Percentiles rank a stretch among this genome's conserved stretches.
These are phyloP conservation scores for Brachionus sp. DNA, from an alignment of 1,140 invertebrate species.

Conservation along the genomic window DNA sequence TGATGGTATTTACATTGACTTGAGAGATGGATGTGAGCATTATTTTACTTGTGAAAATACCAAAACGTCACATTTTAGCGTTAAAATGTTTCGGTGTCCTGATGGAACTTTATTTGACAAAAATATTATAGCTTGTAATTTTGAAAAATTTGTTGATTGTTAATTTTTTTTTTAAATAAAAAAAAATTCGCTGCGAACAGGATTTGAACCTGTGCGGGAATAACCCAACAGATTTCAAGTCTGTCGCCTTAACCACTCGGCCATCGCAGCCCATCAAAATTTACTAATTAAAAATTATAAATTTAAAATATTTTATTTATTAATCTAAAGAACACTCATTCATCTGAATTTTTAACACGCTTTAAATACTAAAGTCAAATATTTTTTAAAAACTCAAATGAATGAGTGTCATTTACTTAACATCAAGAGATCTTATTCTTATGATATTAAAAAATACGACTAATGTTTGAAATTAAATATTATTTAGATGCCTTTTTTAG, in stretches of 20 bases:
- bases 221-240: constrained; percentile 6
- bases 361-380: too few species aligned
- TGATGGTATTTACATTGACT: not conserved
- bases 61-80: not conserved
- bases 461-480: too few species aligned
- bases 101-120: constrained; percentile 16
- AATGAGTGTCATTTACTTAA: too few species aligned
- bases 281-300: too few species aligned
- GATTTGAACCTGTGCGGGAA: constrained; percentile 3
- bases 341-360: too few species aligned
- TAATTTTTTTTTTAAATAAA: not conserved
- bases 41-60: constrained; percentile 5
- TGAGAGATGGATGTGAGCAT: not conserved
- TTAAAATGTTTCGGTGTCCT: not conserved
- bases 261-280: not conserved
- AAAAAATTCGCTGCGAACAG: constrained; percentile 24
- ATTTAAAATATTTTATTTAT: too few species aligned
- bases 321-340: too few species aligned
- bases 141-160: not conserved
- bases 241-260: constrained; percentile 1
- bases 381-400: too few species aligned
- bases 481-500: too few species aligned
- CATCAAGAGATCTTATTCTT: too few species aligned
- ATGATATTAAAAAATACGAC: too few species aligned
- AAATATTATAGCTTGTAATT: constrained; percentile 14